Conservation (phyloP, 2,888 invertebrate genomes). For the Mesorhabditis sp. region DNA sequence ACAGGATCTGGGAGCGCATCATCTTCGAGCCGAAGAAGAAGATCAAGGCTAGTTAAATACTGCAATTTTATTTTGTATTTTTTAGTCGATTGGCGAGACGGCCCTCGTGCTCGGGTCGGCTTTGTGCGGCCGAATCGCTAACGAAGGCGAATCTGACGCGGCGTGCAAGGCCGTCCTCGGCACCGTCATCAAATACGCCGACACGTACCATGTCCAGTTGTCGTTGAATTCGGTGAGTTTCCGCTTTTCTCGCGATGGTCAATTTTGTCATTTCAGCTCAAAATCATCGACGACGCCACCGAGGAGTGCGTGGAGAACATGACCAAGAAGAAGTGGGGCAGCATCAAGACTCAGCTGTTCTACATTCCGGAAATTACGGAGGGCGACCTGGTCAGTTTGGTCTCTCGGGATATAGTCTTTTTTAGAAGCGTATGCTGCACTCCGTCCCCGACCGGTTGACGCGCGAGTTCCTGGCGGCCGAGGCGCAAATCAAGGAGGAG, state of each 20-base stretch:
- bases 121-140: not conserved
- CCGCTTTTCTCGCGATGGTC: not conserved
- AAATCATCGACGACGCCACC: not conserved
- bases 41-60: not conserved
- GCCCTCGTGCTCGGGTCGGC: not conserved
- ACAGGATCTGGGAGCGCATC: not conserved
- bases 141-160: not conserved
- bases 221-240: not conserved
- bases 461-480: not conserved
- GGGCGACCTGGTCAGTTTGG: not conserved
- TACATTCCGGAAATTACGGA: not conserved
- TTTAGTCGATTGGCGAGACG: slow-evolving; percentile 6
- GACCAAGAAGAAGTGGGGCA: not conserved
- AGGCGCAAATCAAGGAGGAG: slow-evolving; percentile 1
- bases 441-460: not conserved
- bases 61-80: not conserved
- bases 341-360: not conserved
- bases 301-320: not conserved
- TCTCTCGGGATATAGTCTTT: too few relatives aligned
- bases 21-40: not conserved
- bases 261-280: not conserved
- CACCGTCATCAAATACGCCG: not conserved
- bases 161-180: not conserved
- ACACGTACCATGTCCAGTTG: not conserved
- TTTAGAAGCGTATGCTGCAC: not conserved